These are phyloP conservation scores for Nyctibius grandis DNA, from an alignment of 2,797 vertebrate species.

Conservation along the genomic window DNA sequence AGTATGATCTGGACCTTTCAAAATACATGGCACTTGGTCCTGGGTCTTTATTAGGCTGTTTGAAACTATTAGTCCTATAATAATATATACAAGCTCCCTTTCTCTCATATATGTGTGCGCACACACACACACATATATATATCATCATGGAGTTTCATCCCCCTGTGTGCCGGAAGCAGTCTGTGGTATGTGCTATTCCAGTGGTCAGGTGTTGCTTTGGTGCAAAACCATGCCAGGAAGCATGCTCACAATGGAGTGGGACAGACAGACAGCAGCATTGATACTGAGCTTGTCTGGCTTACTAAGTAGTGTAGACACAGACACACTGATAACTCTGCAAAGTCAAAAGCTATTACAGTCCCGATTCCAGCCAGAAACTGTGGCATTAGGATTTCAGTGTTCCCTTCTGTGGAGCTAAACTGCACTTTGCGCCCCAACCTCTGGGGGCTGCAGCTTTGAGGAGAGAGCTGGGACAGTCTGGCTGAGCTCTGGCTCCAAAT, in stretches of 20 bases:
- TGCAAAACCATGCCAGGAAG: neutral
- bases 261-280: rapidly evolving
- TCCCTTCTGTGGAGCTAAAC: neutral
- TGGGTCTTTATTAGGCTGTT: neutral
- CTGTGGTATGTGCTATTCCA: neutral
- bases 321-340: neutral
- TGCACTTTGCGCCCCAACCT: neutral
- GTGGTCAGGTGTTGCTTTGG: neutral
- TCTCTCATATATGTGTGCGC: neutral
- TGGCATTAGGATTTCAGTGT: neutral
- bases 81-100: neutral
- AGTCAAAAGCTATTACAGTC: neutral
- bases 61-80: neutral
- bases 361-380: neutral
- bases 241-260: neutral
- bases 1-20: neutral
- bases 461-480: neutral
- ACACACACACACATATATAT: no score
- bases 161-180: neutral
- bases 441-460: neutral
- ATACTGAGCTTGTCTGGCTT: neutral
- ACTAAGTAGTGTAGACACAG: neutral
- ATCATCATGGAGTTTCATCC: neutral
- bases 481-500: neutral
- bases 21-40: neutral